These are phyloP conservation scores for Megathymus violae DNA, from an alignment of 1,140 invertebrate species.

Conservation along the genomic window DNA sequence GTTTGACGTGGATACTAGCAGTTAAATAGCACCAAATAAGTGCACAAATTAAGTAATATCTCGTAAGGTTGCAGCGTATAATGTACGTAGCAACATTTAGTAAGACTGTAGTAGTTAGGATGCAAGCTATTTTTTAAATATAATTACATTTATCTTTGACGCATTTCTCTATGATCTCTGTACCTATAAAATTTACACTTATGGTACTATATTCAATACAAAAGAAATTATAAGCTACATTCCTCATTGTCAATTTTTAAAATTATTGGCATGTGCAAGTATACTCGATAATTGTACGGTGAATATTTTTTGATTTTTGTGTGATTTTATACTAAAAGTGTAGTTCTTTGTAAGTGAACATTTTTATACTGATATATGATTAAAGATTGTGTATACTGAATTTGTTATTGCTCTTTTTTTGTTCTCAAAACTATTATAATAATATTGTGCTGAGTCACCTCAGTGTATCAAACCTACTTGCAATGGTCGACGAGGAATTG, in stretches of 20 bases:
- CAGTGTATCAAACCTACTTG: no score
- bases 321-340: slow-evolving; percentile 44
- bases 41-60: neutral
- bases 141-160: neutral
- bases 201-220: slow-evolving; percentile 9
- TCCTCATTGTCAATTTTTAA: slow-evolving; percentile 19
- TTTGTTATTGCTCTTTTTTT: slow-evolving; percentile 18
- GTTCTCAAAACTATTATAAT: no score
- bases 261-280: slow-evolving; percentile 1
- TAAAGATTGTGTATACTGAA: slow-evolving; percentile 24
- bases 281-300: slow-evolving; percentile 21
- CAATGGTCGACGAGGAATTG: no score
- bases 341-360: slow-evolving; percentile 41
- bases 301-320: slow-evolving; percentile 46
- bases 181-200: slow-evolving; percentile 28
- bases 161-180: slow-evolving; percentile 53
- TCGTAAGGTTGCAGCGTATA: neutral
- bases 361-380: slow-evolving; percentile 48
- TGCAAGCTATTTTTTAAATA: neutral
- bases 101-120: no score
- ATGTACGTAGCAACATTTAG: no score
- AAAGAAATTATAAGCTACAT: slow-evolving; percentile 33
- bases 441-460: no score
- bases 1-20: no score
- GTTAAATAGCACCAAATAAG: no score